A percentile compares a stretch with the other conserved stretches of the same genome.
Conservation (phyloP, 2,113 vertebrate genomes). For the Eulacestoma nigropectus region DNA sequence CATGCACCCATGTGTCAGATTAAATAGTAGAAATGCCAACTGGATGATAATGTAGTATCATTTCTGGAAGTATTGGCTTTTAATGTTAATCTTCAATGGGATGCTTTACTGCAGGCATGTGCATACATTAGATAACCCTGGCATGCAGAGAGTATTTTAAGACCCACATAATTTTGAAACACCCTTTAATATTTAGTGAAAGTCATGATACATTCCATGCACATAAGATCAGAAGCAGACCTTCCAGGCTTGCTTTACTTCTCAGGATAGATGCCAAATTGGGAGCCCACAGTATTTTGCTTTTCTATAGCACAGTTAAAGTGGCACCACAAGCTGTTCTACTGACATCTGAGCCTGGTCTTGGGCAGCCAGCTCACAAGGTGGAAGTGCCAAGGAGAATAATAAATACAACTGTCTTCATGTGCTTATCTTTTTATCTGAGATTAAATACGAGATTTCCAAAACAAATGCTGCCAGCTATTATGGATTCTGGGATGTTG, state of each 20-base stretch:
- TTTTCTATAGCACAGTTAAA: not conserved
- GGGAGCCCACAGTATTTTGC: not conserved
- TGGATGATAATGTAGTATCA: constrained; percentile 2
- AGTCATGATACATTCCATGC: constrained; percentile 23
- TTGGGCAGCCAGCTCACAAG: not conserved
- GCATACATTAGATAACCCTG: constrained; percentile 1
- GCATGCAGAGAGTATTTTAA: constrained; percentile 38
- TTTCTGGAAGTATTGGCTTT: constrained; percentile 49
- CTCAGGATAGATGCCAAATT: not conserved
- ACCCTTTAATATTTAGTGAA: constrained; percentile 9
- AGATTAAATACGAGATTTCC: not conserved
- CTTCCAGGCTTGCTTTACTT: not conserved
- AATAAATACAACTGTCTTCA: not conserved
- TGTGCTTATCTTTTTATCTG: not conserved
- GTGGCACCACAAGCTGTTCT: not conserved
- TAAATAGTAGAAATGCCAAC: constrained; percentile 20
- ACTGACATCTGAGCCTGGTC: not conserved
- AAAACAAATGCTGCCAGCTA: not conserved
- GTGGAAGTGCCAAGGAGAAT: not conserved
- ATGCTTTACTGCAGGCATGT: not conserved
- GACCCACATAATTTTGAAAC: constrained; percentile 1
- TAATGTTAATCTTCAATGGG: constrained; percentile 4
- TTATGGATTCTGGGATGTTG: not conserved
- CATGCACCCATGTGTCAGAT: not conserved
- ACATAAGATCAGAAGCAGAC: constrained; percentile 15